Base-by-base conservation (phyloP, 2,797 vertebrate genomes). In the Hemibagrus guttatus region DNA sequence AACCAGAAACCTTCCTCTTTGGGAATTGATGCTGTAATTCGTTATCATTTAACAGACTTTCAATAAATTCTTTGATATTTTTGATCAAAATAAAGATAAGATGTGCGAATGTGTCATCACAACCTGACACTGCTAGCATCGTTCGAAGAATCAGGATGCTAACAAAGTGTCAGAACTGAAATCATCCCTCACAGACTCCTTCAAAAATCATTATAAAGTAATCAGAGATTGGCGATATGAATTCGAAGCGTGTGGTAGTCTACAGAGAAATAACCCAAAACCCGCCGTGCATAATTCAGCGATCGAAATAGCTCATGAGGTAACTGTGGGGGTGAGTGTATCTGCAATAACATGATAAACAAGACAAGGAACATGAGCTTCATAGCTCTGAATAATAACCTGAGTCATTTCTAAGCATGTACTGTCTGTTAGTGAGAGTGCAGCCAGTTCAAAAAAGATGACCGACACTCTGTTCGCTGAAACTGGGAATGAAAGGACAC, bases 251-350 rank as follows among this genome's bases (percentile, higher is more conserved):
- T n/a, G 31, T 80, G 13, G 8, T 11, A 49, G 12, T 72, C 39
- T 17, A 63, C 12, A 6, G 21, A 56, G 19, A 31, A 81, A 72
- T 81, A 71, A 81, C 4, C 7, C 58, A 49, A 19, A 74, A 23
- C 12, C 4, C 52, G 82, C 54, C 13, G 4, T 81, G 42, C 13
- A 59, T n/a, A 31, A 54, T 83, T 82, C 39, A 39, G 69, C 54
- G 69, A 54, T 74, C 2, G 26, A 86, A 86, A 81, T 74, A 86
- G 80, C 81, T 52, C 19, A 69, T 74, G 85, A 52, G 59, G 26
- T 72, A 54, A 42, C 85, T 75, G 58, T 86, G 79, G 68, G 69
- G 71, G 68, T 63, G 84, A 64, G 56, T 63, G 26, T 82, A 61
- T 56, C 76, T 80, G 64, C 68, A 85, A 71, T 69, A 42, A 46